Conservation (phyloP, 2,888 invertebrate species). For the Lithophane socia region DNA sequence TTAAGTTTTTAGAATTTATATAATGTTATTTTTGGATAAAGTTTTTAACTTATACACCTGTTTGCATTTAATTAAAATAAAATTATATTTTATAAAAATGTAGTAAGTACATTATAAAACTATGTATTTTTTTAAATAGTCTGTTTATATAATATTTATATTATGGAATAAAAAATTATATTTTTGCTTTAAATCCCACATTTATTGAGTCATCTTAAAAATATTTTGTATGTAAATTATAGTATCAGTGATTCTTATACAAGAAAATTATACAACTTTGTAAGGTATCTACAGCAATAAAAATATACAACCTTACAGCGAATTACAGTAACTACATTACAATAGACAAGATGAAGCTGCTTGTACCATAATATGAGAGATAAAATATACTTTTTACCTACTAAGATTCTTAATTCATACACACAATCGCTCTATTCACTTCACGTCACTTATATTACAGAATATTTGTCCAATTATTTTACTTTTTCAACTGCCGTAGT, state of each 20-base stretch:
- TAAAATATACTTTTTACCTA: slow-evolving; percentile 48
- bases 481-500: slow-evolving; percentile 27
- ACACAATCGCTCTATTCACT: slow-evolving; percentile 62
- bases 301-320: slow-evolving; percentile 63
- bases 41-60: slow-evolving; percentile 12
- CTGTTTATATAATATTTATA: not conserved
- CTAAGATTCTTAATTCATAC: slow-evolving; percentile 51
- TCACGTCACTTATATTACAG: slow-evolving; percentile 66
- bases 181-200: slow-evolving; percentile 43
- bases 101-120: slow-evolving; percentile 7
- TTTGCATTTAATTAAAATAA: slow-evolving; percentile 33
- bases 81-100: not conserved
- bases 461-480: slow-evolving; percentile 61
- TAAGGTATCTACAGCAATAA: slow-evolving; percentile 59
- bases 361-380: slow-evolving; percentile 49
- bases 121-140: slow-evolving; percentile 23
- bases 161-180: slow-evolving; percentile 34
- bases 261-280: slow-evolving; percentile 58
- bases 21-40: slow-evolving; percentile 21
- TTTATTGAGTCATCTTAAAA: slow-evolving; percentile 69
- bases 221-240: slow-evolving; percentile 54
- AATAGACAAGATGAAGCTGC: slow-evolving; percentile 63
- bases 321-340: slow-evolving; percentile 55
- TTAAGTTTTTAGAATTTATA: slow-evolving; percentile 23
- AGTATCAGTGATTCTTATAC: slow-evolving; percentile 48